A percentile compares a stretch with the other conserved stretches of the same genome.
Conservation (phyloP, 2,113 vertebrate genomes). For the Hippocampus mohnikei region DNA sequence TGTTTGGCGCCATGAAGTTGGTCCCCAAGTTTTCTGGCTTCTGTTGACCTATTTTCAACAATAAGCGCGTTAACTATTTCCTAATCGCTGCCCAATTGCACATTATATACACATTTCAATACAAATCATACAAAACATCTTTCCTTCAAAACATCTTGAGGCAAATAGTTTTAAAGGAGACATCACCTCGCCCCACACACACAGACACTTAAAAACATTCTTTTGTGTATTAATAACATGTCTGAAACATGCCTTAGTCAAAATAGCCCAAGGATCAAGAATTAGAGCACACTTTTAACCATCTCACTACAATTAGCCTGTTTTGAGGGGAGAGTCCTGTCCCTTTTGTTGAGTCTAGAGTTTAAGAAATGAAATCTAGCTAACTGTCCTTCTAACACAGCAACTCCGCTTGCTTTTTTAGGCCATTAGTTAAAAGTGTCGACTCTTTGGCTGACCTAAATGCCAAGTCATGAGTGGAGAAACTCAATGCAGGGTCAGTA, state of each 20-base stretch:
- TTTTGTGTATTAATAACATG: not conserved
- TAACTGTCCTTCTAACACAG: not conserved
- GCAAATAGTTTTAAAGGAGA: not conserved
- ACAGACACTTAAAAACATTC: not conserved
- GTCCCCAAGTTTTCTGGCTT: slow-evolving; percentile 83
- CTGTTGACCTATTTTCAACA: slow-evolving; percentile 75
- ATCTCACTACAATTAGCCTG: not conserved
- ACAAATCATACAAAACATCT: not conserved
- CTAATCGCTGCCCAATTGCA: not conserved
- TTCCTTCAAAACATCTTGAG: no score
- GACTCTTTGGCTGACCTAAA: no score
- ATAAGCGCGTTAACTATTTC: slow-evolving; percentile 7
- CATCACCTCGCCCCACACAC: not conserved
- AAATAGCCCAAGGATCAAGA: not conserved
- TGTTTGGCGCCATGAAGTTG: slow-evolving; percentile 77
- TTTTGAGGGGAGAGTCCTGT: not conserved
- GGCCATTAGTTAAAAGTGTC: no score
- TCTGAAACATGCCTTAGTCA: not conserved
- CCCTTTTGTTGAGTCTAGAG: no score
- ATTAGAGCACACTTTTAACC: not conserved
- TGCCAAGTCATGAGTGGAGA: not conserved
- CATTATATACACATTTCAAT: no score
- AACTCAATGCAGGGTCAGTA: no score
- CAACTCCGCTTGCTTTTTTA: not conserved
- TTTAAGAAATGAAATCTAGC: not conserved